Conservation (phyloP, 2,888 invertebrate species). For the Agrotis clavis region DNA sequence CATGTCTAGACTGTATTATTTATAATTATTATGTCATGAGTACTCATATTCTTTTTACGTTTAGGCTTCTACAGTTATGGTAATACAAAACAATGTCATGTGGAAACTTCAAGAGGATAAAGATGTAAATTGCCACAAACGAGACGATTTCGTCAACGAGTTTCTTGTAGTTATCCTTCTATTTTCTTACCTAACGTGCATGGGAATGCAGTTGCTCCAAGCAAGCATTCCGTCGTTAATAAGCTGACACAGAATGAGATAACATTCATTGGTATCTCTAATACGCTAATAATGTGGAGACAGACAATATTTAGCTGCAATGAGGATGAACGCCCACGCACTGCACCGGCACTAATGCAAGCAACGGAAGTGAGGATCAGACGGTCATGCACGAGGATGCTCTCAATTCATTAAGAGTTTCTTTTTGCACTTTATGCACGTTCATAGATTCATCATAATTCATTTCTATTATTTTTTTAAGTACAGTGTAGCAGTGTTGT, state of each 20-base stretch:
- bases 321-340: conserved; percentile 84
- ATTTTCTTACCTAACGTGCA: not conserved
- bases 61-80: not conserved
- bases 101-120: not conserved
- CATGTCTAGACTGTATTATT: not conserved
- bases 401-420: conserved; percentile 60
- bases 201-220: not conserved
- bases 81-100: not conserved
- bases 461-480: not conserved
- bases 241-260: conserved; percentile 32
- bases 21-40: not conserved
- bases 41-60: not conserved
- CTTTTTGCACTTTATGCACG: conserved; percentile 17
- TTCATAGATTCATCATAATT: conserved; percentile 7
- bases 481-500: conserved; percentile 9
- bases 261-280: conserved; percentile 53
- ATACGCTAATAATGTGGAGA: conserved; percentile 54
- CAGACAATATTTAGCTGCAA: conserved; percentile 75
- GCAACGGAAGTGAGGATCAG: conserved; percentile 75
- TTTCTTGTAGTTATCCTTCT: conserved; percentile 4
- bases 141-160: not conserved
- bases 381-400: conserved; percentile 63
- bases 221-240: conserved; percentile 15
- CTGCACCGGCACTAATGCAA: conserved; percentile 68
- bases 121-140: conserved; percentile 6